Evolutionary conservation across 2,113 vertebrate genomes (phyloP), one percentile per base, ranked within the genome.

Genomic region (Triplophysa dalaica): DNA sequence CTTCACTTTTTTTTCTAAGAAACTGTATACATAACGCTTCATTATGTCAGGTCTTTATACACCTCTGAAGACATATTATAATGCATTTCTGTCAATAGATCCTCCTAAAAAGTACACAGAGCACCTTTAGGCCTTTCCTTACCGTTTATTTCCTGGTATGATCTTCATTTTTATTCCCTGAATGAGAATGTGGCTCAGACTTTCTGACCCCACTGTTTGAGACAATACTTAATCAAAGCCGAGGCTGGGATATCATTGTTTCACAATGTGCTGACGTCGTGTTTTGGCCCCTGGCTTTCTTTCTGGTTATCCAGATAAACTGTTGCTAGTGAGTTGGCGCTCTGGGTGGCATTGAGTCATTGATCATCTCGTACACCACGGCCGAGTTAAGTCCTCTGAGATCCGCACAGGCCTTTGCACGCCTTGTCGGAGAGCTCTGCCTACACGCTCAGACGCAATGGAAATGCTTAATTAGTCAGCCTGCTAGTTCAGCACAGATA

Each of bases 291-390:
- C 22, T 58, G 33, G 62, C 66, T 65, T 24, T 14, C 2, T 16
- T 7, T 52, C 43, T 68, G 11, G 4, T 56, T 43, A 67, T 80
- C 41, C 21, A 17, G 72, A 80, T 65, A 66, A 68, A 72, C 52
- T 41, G 48, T 64, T 50, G 43, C 66, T 63, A 21, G 66, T 64
- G 70, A 61, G 68, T 41, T 66, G 78, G 21, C 50, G 19, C 16
- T 80, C n/a, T 80, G 73, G 17, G 74, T 81, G 73, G 62, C 77
- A 48, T 74, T 70, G 64, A 68, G 70, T 83, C 63, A 75, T 29
- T 48, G 77, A 73, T 78, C 68, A 33, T 29, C 19, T 61, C 77
- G 60, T 66, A 60, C 58, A 75, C 52, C 38, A 33, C 11, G 73
- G 60, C 63, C 54, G 76, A 75, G 70, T 74, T 68, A 69, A 74